Percentiles rank a stretch among this genome's conserved stretches.
phyloP scores from a whole-genome alignment of 2,888 invertebrate genomes.

The Drosophila borealis region DNA sequence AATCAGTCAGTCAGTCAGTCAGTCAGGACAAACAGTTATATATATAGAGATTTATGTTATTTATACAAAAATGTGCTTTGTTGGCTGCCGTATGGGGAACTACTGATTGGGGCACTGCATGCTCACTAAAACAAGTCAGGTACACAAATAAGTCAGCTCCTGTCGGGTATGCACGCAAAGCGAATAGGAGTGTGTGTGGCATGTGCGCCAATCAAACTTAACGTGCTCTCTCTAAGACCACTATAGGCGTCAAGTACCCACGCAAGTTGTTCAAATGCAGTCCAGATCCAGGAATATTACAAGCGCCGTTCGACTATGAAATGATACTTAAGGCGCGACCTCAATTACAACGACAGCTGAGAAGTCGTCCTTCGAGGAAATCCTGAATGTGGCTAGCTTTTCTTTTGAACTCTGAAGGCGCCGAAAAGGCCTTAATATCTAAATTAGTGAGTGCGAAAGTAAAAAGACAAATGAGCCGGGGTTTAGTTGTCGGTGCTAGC shows the following conservation, averaged over 20 bases:
- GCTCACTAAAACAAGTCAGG: no score
- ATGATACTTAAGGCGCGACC: slow-evolving; percentile 50
- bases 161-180: background rate
- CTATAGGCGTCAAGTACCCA: slow-evolving; percentile 58
- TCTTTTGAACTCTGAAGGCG: slow-evolving; percentile 72
- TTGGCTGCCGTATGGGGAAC: background rate
- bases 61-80: no score
- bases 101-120: background rate
- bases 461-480: slow-evolving; percentile 71
- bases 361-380: slow-evolving; percentile 16
- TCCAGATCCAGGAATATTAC: slow-evolving; percentile 23
- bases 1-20: no score
- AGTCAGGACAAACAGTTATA: no score
- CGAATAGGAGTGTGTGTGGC: background rate
- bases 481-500: background rate
- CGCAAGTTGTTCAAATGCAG: slow-evolving; percentile 54
- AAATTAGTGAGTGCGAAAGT: slow-evolving; percentile 81
- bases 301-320: slow-evolving; percentile 27
- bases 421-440: slow-evolving; percentile 80
- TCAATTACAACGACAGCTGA: background rate
- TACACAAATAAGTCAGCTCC: background rate
- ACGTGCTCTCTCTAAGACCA: slow-evolving; percentile 32
- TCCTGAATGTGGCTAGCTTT: slow-evolving; percentile 23
- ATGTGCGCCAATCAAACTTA: slow-evolving; percentile 39
- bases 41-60: no score